Evolutionary conservation across 2,113 vertebrate species (phyloP).

Genomic region (Probosciger aterrimus): DNA sequence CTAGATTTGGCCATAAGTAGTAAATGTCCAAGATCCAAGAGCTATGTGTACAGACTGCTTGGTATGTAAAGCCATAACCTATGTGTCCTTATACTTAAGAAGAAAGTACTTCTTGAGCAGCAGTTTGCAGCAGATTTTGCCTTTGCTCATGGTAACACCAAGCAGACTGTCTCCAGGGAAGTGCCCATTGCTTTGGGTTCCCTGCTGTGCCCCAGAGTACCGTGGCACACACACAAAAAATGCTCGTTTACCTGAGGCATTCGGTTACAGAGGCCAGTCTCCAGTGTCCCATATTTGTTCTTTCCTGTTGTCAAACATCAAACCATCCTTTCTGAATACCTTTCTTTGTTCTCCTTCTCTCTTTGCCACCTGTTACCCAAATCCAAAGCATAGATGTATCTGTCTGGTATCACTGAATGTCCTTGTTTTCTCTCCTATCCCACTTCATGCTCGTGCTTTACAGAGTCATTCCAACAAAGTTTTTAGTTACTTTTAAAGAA

Average conservation of each 20-base stretch:
- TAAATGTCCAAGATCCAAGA: rapidly evolving
- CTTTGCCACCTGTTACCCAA: background rate
- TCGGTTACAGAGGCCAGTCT: background rate
- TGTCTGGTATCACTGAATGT: background rate
- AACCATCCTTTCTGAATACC: background rate
- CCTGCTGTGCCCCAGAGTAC: background rate
- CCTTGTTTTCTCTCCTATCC: background rate
- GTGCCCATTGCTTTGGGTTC: background rate
- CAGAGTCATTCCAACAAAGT: background rate
- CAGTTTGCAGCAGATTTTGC: background rate
- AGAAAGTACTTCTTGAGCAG: background rate
- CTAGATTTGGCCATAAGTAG: background rate
- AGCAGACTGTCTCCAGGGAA: background rate
- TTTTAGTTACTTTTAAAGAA: background rate
- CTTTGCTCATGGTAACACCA: background rate
- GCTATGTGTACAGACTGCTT: background rate
- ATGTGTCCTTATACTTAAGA: background rate
- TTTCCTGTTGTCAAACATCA: background rate
- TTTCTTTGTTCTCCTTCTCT: background rate
- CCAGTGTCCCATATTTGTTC: background rate
- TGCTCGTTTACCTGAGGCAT: background rate
- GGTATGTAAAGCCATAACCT: background rate
- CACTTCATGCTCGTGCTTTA: background rate
- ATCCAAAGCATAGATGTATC: background rate
- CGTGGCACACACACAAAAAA: too few species aligned